Conservation (phyloP, 1,140 invertebrate species). For the Episyrphus balteatus region DNA sequence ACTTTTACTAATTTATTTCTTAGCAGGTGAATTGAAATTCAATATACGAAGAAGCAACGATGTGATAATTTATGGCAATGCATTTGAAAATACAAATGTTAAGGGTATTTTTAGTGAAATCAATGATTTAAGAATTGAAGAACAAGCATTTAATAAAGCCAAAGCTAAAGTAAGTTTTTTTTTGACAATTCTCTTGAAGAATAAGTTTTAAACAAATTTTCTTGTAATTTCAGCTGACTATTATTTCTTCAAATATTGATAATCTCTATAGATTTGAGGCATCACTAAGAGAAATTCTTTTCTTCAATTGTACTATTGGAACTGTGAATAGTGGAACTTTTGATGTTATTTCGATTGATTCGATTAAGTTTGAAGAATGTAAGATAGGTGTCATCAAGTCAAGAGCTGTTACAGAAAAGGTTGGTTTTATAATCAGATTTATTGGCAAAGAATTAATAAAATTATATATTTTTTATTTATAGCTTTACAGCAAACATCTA, state of each 20-base stretch:
- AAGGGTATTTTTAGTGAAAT: conserved; percentile 16
- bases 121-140: conserved; percentile 10
- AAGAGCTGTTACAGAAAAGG: conserved; percentile 21
- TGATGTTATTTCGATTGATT: conserved; percentile 24
- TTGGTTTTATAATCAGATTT: background rate
- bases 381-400: conserved; percentile 19
- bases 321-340: conserved; percentile 19
- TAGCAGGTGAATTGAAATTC: conserved; percentile 20
- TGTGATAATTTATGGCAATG: conserved; percentile 15
- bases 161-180: conserved; percentile 19
- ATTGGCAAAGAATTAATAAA: background rate
- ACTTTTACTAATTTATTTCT: background rate
- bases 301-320: conserved; percentile 16
- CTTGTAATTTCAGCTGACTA: conserved; percentile 11
- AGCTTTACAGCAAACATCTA: conserved; percentile 21
- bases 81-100: conserved; percentile 22
- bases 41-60: conserved; percentile 14
- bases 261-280: conserved; percentile 19
- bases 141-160: conserved; percentile 18
- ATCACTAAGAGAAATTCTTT: conserved; percentile 22
- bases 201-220: background rate
- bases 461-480: conserved; percentile 1
- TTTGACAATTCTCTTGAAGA: background rate
- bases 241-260: conserved; percentile 14
- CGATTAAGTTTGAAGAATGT: conserved; percentile 19